phyloP scores from a whole-genome alignment of 2,888 invertebrate genomes.

The Lysandra coridon region DNA sequence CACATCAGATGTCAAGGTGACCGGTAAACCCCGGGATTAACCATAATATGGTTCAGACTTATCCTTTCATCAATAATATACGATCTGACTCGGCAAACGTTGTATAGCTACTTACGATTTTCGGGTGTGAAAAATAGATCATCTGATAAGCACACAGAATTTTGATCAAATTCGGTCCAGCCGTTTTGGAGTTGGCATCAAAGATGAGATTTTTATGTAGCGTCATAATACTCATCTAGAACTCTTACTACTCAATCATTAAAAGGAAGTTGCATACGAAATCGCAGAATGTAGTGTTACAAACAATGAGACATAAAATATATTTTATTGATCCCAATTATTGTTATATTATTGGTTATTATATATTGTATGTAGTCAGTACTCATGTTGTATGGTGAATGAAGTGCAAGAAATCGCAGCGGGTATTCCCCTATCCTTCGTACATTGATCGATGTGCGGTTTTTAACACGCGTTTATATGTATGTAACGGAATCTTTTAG shows the following conservation, averaged over 20 bases:
- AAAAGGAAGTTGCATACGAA: neutral
- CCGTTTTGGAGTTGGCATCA: too few relatives aligned
- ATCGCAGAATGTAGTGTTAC: neutral
- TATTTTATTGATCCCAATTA: neutral
- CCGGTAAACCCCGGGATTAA: neutral
- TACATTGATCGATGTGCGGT: neutral
- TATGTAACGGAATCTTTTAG: too few relatives aligned
- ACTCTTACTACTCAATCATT: too few relatives aligned
- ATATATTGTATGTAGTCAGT: neutral
- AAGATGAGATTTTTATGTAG: too few relatives aligned
- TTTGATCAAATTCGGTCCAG: neutral
- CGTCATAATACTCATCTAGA: too few relatives aligned
- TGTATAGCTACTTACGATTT: too few relatives aligned
- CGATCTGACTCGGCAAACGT: too few relatives aligned
- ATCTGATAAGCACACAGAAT: neutral
- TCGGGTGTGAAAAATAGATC: neutral
- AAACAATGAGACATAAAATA: neutral
- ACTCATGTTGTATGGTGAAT: neutral
- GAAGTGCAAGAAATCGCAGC: neutral
- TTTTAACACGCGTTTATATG: neutral
- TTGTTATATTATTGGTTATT: neutral
- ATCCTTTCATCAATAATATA: neutral
- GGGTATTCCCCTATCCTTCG: neutral
- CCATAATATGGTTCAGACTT: neutral
- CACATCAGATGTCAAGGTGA: conserved; percentile 2